Percentiles rank a stretch among this genome's conserved stretches.
phyloP scores from a whole-genome alignment of 2,113 vertebrate species.

The Dicerorhinus sumatrensis region DNA sequence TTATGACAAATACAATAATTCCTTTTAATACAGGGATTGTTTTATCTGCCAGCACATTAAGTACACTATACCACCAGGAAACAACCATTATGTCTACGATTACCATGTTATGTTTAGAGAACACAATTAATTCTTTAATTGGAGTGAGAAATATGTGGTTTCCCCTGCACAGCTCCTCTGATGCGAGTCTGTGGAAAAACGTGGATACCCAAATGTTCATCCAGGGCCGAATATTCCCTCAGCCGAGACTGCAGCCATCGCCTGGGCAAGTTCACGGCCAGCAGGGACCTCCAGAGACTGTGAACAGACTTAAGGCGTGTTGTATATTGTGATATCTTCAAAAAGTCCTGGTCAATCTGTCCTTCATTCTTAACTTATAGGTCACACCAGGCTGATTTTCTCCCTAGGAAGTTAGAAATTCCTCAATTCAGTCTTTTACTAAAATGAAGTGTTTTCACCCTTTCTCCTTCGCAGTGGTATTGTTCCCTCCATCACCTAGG shows the following conservation, averaged over 20 bases:
- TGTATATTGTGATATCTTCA: fast-evolving
- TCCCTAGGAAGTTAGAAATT: fast-evolving
- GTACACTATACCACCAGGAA: slow-evolving; percentile 81
- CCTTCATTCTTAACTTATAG: background rate
- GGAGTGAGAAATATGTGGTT: slow-evolving; percentile 74
- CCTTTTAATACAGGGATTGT: slow-evolving; percentile 83
- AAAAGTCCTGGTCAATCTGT: background rate
- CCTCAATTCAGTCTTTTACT: too few species aligned
- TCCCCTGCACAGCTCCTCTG: slow-evolving; percentile 71
- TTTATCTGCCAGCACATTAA: slow-evolving; percentile 84
- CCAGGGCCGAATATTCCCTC: slow-evolving; percentile 69
- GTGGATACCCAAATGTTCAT: slow-evolving; percentile 73
- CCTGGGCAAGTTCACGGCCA: background rate
- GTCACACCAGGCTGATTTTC: fast-evolving
- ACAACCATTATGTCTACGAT: slow-evolving; percentile 76
- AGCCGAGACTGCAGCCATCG: background rate
- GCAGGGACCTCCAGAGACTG: fast-evolving
- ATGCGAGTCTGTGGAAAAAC: slow-evolving; percentile 73
- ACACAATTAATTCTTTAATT: slow-evolving; percentile 85
- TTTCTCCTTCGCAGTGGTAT: too few species aligned
- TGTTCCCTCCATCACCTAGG: too few species aligned
- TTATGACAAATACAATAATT: slow-evolving; percentile 88
- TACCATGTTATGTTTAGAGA: slow-evolving; percentile 83
- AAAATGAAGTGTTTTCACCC: too few species aligned
- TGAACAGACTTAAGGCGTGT: fast-evolving